Evolutionary conservation across 2,113 vertebrate genomes (phyloP), one percentile per base, ranked within the genome.

Genomic region (Scomber scombrus): DNA sequence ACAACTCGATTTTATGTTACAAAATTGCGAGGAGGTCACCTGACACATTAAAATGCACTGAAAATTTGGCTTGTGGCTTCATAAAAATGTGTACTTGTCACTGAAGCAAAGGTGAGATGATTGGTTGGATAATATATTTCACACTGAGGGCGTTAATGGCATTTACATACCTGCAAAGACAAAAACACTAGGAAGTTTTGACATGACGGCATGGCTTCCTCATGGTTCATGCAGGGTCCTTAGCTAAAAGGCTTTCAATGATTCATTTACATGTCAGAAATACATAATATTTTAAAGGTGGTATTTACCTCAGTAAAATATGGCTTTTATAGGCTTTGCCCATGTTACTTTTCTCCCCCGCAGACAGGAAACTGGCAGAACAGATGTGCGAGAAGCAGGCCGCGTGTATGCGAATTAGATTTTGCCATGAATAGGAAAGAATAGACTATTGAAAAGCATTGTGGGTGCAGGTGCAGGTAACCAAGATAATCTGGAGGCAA

Each of bases 381-480:
- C 84, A 83, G 83, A 86, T 85, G 67, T 67, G 83, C 76, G 70
- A 55, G 29, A 89, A 88, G 80, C 65, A 58, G 77, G 46, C 18
- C 0, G 60, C 57, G 80, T 64, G 80, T 66, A 46, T 21, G 71
- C 78, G 85, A 87, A 92, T 89, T 72, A 49, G 61, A 87, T 83
- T 79, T 81, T 80, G 68, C 71, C 82, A 77, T 90, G 87, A 93
- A 89, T 89, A 77, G 92, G 79, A 78, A 65, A 91, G 81, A 93
- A 92, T 89, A 85, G 88, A 52, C 51, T 29, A 86, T 84, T 88
- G 85, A 87, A 75, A 81, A 79, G 87, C 89, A 90, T 90, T 91
- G 93, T 89, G 80, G 80, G 83, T 90, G 87, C 89, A 93, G 91
- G 90, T 93, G 92, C 89, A 79, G 64, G 77, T 82, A 88, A 57